phyloP scores from a whole-genome alignment of 64 coral and sea anemone species.

The Pocillopora damicornis region DNA sequence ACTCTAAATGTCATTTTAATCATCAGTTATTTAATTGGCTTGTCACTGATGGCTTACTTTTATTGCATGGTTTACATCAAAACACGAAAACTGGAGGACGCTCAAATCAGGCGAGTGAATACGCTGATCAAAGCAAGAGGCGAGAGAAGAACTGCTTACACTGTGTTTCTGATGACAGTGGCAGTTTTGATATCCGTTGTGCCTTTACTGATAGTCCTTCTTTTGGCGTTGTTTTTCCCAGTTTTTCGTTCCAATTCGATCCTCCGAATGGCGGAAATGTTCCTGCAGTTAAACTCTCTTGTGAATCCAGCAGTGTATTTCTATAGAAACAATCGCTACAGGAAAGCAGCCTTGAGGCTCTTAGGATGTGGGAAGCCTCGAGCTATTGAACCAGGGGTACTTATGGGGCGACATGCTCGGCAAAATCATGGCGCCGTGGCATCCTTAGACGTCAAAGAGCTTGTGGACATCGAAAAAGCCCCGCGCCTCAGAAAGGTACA shows the following conservation, averaged over 20 bases:
- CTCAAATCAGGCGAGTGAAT: background rate
- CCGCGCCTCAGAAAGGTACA: too few relatives aligned
- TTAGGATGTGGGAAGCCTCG: background rate
- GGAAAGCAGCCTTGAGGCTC: background rate
- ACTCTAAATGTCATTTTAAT: background rate
- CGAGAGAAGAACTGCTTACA: background rate
- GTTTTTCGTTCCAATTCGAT: background rate
- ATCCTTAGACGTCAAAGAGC: background rate
- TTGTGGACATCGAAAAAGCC: background rate
- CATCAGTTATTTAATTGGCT: background rate
- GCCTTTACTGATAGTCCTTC: background rate
- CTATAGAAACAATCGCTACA: background rate
- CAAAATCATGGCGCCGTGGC: background rate
- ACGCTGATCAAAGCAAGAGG: background rate
- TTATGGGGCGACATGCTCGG: background rate
- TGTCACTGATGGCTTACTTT: background rate
- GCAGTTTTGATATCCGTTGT: background rate
- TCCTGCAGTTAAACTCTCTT: background rate
- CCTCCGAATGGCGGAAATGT: background rate
- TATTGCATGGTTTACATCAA: background rate
- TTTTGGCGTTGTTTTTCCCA: background rate
- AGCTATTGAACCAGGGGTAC: background rate
- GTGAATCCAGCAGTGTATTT: background rate
- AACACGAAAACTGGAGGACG: background rate
- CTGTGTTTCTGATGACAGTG: background rate